Evolutionary conservation across 1,140 invertebrate species (phyloP).

Genomic region (Sinella curviseta): DNA sequence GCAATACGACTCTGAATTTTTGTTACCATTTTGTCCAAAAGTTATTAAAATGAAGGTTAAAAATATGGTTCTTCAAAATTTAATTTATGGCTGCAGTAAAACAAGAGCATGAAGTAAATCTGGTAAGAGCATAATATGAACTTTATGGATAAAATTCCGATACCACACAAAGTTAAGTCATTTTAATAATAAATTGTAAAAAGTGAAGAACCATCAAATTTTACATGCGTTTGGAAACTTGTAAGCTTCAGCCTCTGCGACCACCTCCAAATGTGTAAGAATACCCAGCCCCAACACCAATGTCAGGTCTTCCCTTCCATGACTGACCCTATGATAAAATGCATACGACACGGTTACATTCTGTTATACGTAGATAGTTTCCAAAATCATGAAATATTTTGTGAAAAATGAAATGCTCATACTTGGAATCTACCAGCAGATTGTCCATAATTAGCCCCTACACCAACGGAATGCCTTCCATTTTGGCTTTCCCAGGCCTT

Average conservation of each 20-base stretch:
- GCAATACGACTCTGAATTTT: no score
- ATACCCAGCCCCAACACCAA: slow-evolving; percentile 1
- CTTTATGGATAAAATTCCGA: background rate
- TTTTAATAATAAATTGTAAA: background rate
- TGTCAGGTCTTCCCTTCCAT: background rate
- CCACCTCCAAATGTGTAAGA: background rate
- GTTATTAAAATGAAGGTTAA: no score
- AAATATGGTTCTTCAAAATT: no score
- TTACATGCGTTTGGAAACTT: background rate
- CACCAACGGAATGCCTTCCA: slow-evolving; percentile 35
- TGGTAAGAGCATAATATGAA: background rate
- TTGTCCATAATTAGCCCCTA: slow-evolving; percentile 26
- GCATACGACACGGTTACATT: no score
- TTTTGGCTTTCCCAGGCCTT: slow-evolving; percentile 42
- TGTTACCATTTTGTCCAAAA: no score
- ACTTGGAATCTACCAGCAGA: slow-evolving; percentile 35
- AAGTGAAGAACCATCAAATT: no score
- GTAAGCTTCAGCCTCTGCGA: no score
- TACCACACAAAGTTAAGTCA: background rate
- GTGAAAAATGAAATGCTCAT: background rate
- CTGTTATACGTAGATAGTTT: no score
- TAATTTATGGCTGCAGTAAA: no score
- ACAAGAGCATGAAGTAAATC: no score
- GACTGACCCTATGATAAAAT: slow-evolving; percentile 9
- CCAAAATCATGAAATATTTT: background rate